Conservation (phyloP, 1,140 invertebrate genomes). For the Polyergus mexicanus region DNA sequence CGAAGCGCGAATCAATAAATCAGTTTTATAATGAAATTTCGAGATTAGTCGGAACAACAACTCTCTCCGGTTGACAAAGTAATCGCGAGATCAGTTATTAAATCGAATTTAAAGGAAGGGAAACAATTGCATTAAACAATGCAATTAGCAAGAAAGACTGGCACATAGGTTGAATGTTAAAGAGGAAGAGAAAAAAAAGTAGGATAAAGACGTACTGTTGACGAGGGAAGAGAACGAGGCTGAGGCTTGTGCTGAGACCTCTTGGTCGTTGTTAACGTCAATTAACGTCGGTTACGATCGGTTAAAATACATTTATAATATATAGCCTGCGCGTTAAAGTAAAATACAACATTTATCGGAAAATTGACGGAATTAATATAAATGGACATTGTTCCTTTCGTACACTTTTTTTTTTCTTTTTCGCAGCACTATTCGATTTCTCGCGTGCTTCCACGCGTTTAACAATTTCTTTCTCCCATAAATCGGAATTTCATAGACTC, state of each 20-base stretch:
- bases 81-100: constrained; percentile 49
- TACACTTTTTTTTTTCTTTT: background rate
- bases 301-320: constrained; percentile 75
- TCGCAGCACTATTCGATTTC: background rate
- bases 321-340: constrained; percentile 62
- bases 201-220: background rate
- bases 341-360: constrained; percentile 56
- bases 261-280: constrained; percentile 50
- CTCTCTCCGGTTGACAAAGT: constrained; percentile 38
- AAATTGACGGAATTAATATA: constrained; percentile 63
- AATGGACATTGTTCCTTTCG: constrained; percentile 4
- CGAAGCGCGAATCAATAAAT: constrained; percentile 5
- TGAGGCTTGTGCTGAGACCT: constrained; percentile 13
- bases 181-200: constrained; percentile 3
- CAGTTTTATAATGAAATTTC: constrained; percentile 26
- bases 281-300: constrained; percentile 78
- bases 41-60: constrained; percentile 28
- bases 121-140: constrained; percentile 27
- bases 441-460: background rate
- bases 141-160: constrained; percentile 52
- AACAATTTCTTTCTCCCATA: background rate
- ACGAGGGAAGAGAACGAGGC: background rate
- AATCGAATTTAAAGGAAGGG: constrained; percentile 36
- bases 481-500: background rate
- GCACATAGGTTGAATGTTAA: constrained; percentile 26